A percentile compares a stretch with the other conserved stretches of the same genome.
Conservation (phyloP, 2,888 invertebrate species). For the Selenia dentaria region DNA sequence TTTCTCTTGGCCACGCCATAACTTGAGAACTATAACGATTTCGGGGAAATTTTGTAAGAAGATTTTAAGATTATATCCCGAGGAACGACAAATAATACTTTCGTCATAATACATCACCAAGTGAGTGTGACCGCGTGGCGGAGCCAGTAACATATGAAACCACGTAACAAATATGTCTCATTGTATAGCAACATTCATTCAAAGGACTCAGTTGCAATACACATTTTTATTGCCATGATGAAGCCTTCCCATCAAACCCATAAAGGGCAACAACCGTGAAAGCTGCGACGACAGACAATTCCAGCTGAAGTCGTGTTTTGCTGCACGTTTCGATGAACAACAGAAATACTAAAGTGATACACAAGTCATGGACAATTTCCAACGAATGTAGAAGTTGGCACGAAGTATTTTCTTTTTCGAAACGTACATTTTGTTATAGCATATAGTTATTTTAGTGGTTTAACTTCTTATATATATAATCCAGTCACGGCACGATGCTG, state of each 20-base stretch:
- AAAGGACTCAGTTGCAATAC: constrained; percentile 17
- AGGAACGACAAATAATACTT: no score
- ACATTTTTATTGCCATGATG: constrained; percentile 28
- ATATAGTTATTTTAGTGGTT: not conserved
- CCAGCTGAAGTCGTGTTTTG: constrained; percentile 32
- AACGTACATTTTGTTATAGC: not conserved
- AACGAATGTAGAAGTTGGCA: constrained; percentile 6
- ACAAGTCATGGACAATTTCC: not conserved
- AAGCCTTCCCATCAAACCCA: constrained; percentile 28
- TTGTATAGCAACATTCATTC: constrained; percentile 8
- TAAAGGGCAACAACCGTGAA: constrained; percentile 39
- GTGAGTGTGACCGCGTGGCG: no score
- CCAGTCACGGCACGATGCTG: no score
- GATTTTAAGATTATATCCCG: no score
- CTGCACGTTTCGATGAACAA: constrained; percentile 25
- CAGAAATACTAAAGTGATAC: constrained; percentile 23
- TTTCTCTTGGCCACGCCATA: no score
- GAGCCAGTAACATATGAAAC: not conserved
- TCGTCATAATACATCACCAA: no score
- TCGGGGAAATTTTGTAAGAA: no score
- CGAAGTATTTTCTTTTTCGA: not conserved
- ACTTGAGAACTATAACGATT: no score
- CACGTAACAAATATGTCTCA: not conserved
- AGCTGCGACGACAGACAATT: constrained; percentile 37
- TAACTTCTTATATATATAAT: no score